A percentile compares a stretch with the other conserved stretches of the same genome.
These are phyloP conservation scores for Laspeyria flexula DNA, from an alignment of 2,888 invertebrate species.

Conservation along the genomic window DNA sequence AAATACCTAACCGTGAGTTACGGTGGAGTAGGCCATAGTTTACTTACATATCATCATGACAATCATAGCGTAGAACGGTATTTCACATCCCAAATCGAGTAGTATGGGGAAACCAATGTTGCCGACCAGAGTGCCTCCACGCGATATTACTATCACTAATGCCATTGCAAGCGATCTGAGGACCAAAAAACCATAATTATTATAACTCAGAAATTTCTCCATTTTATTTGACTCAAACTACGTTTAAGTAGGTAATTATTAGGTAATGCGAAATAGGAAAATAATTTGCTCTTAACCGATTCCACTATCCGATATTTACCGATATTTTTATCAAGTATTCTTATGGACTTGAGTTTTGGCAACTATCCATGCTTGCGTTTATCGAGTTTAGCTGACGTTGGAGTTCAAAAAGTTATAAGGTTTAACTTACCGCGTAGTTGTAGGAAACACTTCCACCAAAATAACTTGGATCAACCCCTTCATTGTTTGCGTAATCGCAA, in stretches of 20 bases:
- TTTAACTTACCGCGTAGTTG: constrained; percentile 55
- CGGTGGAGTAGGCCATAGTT: too few species aligned
- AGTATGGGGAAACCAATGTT: constrained; percentile 67
- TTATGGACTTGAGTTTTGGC: too few species aligned
- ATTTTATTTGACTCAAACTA: background rate
- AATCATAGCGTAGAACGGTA: constrained; percentile 66
- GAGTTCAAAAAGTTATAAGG: background rate
- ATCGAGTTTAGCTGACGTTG: too few species aligned
- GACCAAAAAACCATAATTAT: background rate
- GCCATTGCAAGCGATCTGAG: constrained; percentile 63
- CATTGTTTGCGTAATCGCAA: constrained; percentile 58
- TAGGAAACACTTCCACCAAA: constrained; percentile 62
- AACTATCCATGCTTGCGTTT: too few species aligned
- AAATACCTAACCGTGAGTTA: too few species aligned
- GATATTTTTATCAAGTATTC: too few species aligned
- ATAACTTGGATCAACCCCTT: constrained; percentile 56
- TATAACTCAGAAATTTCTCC: background rate
- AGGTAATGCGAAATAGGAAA: too few species aligned
- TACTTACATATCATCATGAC: constrained; percentile 61
- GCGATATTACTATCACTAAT: constrained; percentile 57
- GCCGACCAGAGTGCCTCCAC: constrained; percentile 61
- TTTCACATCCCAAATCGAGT: constrained; percentile 58
- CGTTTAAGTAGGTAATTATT: too few species aligned
- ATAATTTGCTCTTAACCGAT: too few species aligned
- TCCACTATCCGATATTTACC: too few species aligned